phyloP scores from a whole-genome alignment of 2,797 vertebrate genomes.

The Falco novaeseelandiae region DNA sequence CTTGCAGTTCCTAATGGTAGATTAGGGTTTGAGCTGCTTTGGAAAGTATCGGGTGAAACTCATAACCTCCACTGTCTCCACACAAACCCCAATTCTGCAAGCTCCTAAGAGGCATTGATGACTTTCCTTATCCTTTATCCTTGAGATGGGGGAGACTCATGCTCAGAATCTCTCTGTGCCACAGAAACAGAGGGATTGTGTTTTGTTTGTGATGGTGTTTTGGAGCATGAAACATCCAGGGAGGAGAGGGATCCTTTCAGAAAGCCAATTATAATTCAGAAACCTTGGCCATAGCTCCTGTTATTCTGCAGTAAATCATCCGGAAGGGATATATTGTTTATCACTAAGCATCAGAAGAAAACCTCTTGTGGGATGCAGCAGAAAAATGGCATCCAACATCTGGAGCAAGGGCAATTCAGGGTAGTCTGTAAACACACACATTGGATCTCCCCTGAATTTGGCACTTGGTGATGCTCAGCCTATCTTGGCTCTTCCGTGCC shows the following conservation, averaged over 20 bases:
- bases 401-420: background rate
- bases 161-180: background rate
- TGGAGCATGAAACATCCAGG: background rate
- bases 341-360: background rate
- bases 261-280: background rate
- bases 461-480: background rate
- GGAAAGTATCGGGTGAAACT: background rate
- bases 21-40: background rate
- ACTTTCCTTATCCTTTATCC: background rate
- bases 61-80: background rate
- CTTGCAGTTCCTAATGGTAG: background rate
- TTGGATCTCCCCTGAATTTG: background rate
- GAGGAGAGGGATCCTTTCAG: background rate
- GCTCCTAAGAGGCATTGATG: background rate
- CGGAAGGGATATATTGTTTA: background rate
- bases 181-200: background rate
- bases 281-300: background rate
- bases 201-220: background rate
- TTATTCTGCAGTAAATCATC: background rate
- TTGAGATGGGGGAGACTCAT: background rate
- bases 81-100: background rate
- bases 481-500: background rate
- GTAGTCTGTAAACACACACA: accelerated
- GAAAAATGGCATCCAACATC: background rate
- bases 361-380: background rate